Evolutionary conservation across 2,113 vertebrate species (phyloP).

Genomic region (Struthio camelus): DNA sequence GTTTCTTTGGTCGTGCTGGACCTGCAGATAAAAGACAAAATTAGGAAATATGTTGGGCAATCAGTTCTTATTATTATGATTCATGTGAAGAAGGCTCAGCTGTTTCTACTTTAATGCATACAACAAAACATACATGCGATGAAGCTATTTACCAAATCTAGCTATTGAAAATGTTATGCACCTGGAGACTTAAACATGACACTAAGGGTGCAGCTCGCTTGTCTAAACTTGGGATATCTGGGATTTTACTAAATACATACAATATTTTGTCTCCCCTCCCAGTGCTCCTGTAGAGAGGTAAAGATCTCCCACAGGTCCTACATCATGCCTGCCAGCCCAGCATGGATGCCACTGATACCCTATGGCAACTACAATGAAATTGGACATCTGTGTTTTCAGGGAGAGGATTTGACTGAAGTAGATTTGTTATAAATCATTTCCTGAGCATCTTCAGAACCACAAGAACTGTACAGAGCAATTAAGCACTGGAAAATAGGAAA

Average conservation of each 20-base stretch:
- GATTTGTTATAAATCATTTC: neutral
- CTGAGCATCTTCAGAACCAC: neutral
- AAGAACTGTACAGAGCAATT: neutral
- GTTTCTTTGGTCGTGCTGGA: constrained; percentile 67
- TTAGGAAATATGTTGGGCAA: neutral
- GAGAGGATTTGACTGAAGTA: neutral
- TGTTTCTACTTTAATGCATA: neutral
- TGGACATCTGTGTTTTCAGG: neutral
- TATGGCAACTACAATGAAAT: neutral
- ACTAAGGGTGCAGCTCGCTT: neutral
- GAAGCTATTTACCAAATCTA: neutral
- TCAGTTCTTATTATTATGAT: neutral
- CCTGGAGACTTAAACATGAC: neutral
- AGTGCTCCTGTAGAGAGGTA: neutral
- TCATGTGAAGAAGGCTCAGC: neutral
- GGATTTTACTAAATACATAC: neutral
- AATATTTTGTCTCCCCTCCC: neutral
- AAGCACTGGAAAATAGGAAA: too few species aligned
- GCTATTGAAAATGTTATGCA: rapidly evolving
- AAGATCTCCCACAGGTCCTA: neutral
- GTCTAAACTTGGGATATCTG: neutral
- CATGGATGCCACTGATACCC: neutral
- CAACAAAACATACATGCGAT: neutral
- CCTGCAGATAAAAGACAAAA: constrained; percentile 52
- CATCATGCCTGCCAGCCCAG: neutral